Percentiles rank a stretch among this genome's conserved stretches.
Conservation (phyloP, 2,888 invertebrate species). For the Caenorhabditis sp. region DNA sequence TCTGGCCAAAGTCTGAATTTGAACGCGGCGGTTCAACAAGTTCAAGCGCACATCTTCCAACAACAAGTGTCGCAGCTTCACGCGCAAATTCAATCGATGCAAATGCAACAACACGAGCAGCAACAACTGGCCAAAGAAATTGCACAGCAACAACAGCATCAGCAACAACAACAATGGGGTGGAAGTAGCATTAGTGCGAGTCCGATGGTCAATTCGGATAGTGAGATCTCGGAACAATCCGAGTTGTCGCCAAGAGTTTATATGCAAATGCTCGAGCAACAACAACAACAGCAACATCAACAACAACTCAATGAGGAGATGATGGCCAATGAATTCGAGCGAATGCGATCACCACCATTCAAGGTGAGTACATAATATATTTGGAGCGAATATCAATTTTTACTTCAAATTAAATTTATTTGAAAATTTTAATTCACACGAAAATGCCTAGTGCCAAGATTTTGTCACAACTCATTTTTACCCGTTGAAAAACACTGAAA, state of each 20-base stretch:
- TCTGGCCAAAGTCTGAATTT: background rate
- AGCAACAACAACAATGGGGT: conserved; percentile 2
- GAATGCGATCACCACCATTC: conserved; percentile 3
- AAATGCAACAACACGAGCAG: background rate
- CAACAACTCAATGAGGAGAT: too few species aligned
- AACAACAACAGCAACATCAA: too few species aligned
- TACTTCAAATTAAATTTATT: too few species aligned
- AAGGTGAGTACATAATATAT: conserved; percentile 1
- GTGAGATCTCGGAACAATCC: conserved; percentile 4
- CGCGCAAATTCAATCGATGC: background rate
- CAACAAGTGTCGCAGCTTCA: background rate
- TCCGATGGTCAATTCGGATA: conserved; percentile 8
- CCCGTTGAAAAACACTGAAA: too few species aligned
- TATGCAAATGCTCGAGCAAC: conserved; percentile 5
- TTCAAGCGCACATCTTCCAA: background rate
- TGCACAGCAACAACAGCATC: too few species aligned
- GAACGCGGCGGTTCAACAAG: background rate
- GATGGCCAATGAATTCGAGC: background rate
- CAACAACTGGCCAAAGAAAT: background rate
- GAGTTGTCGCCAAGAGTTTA: background rate
- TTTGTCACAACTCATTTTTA: too few species aligned
- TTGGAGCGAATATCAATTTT: background rate
- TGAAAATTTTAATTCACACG: too few species aligned
- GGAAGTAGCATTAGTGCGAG: conserved; percentile 7
- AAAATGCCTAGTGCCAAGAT: too few species aligned